These are phyloP conservation scores for Agrypnia vestita DNA, from an alignment of 1,140 invertebrate genomes.

Conservation along the genomic window DNA sequence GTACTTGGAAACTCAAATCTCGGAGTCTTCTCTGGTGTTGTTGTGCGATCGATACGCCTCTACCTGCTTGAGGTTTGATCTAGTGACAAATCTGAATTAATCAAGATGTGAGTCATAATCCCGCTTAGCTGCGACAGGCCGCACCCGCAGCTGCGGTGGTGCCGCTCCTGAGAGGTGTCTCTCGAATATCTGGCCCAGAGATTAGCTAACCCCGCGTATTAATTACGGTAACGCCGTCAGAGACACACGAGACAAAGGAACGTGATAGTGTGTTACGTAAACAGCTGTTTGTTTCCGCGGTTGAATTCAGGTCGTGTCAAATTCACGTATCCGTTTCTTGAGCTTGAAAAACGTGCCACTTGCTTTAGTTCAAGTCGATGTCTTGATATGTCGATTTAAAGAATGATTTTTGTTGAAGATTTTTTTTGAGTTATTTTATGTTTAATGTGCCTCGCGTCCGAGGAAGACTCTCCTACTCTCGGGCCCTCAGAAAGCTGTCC, in stretches of 20 bases:
- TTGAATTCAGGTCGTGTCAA: background rate
- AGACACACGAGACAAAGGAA: background rate
- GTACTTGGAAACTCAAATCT: too few species aligned
- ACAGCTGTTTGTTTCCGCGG: background rate
- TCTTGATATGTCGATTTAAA: background rate
- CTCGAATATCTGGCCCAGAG: background rate
- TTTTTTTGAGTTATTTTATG: background rate
- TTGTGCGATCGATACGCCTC: too few species aligned
- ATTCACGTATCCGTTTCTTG: background rate
- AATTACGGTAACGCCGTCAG: background rate
- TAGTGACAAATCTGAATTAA: too few species aligned
- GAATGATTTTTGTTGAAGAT: background rate
- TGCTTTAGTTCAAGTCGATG: background rate
- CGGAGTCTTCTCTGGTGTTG: too few species aligned
- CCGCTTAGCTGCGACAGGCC: too few species aligned
- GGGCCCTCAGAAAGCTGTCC: too few species aligned
- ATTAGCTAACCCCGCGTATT: slow-evolving; percentile 15
- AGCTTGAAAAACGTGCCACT: background rate
- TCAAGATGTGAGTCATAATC: too few species aligned
- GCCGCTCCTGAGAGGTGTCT: background rate
- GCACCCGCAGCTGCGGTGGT: background rate
- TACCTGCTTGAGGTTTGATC: too few species aligned
- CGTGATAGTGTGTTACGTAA: background rate
- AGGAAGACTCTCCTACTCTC: too few species aligned
- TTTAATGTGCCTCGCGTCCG: too few species aligned